A percentile compares a stretch with the other conserved stretches of the same genome.
Evolutionary conservation across 2,888 invertebrate species (phyloP).

Genomic region (Sinopyrophorus schimmeli): DNA sequence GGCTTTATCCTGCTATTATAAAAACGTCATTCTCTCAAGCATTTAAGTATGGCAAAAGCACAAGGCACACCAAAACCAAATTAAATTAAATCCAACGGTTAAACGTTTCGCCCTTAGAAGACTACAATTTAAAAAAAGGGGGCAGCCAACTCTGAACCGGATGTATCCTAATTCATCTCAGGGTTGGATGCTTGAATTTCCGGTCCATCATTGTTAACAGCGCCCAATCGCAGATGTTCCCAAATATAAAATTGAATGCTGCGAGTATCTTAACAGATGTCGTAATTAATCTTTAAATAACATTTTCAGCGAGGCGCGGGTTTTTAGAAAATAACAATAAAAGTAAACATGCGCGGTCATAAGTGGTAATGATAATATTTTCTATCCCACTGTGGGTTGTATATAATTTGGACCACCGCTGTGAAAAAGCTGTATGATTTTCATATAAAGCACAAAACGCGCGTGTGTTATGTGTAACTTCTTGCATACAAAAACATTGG

Average conservation of each 20-base stretch:
- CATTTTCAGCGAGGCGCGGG: too few species aligned
- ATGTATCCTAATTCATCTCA: slow-evolving; percentile 37
- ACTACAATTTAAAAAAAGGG: slow-evolving; percentile 4
- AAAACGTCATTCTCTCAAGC: not conserved
- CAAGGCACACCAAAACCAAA: not conserved
- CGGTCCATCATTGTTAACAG: slow-evolving; percentile 44
- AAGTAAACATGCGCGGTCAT: too few species aligned
- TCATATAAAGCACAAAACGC: not conserved
- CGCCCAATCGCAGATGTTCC: slow-evolving; percentile 43
- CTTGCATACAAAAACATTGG: slow-evolving; percentile 15
- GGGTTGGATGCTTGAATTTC: slow-evolving; percentile 38
- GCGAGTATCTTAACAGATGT: too few species aligned
- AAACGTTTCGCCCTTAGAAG: not conserved
- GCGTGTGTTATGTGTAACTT: slow-evolving; percentile 4
- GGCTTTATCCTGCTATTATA: slow-evolving; percentile 1
- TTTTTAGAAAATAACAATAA: too few species aligned
- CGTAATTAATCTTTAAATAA: too few species aligned
- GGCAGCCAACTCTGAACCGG: slow-evolving; percentile 30
- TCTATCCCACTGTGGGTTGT: too few species aligned
- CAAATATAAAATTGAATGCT: slow-evolving; percentile 19
- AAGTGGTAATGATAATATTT: too few species aligned
- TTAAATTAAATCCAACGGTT: not conserved
- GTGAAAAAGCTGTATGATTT: too few species aligned
- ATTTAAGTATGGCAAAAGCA: not conserved
- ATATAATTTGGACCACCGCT: too few species aligned